phyloP scores from a whole-genome alignment of 1,140 invertebrate genomes.

The Meloidogyne exigua region DNA sequence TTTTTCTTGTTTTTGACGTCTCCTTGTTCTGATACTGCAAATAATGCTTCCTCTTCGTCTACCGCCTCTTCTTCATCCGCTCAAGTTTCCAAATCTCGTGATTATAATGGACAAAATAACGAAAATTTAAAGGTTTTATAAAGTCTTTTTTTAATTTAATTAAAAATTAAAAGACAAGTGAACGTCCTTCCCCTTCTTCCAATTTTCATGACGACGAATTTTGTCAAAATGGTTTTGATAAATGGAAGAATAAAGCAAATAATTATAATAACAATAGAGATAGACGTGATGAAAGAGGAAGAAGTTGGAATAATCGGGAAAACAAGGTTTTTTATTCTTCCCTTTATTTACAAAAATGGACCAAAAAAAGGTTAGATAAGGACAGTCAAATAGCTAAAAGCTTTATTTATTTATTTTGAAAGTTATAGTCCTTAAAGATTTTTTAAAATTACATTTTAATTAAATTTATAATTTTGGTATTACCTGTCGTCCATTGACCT shows the following conservation, averaged over 20 bases:
- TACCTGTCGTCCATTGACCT: too few species aligned
- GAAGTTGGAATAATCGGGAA: neutral
- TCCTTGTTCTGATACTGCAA: neutral
- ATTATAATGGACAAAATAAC: neutral
- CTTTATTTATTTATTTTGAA: too few species aligned
- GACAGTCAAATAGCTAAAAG: too few species aligned
- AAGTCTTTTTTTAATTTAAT: neutral
- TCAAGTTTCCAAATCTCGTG: neutral
- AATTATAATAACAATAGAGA: neutral
- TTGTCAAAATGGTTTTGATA: conserved; percentile 2
- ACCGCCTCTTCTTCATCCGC: neutral
- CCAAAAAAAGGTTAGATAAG: too few species aligned
- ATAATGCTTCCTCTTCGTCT: neutral
- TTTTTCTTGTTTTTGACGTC: neutral
- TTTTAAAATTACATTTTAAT: too few species aligned
- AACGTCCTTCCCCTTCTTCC: neutral
- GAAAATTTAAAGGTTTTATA: neutral
- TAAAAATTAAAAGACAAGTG: neutral
- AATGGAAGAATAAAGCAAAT: too few species aligned
- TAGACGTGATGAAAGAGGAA: neutral
- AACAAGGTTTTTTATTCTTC: neutral
- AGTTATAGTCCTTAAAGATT: too few species aligned
- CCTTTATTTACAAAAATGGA: too few species aligned
- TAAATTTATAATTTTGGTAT: too few species aligned
- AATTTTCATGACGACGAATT: neutral